phyloP scores from a whole-genome alignment of 2,113 vertebrate species.

The Callipepla californica region DNA sequence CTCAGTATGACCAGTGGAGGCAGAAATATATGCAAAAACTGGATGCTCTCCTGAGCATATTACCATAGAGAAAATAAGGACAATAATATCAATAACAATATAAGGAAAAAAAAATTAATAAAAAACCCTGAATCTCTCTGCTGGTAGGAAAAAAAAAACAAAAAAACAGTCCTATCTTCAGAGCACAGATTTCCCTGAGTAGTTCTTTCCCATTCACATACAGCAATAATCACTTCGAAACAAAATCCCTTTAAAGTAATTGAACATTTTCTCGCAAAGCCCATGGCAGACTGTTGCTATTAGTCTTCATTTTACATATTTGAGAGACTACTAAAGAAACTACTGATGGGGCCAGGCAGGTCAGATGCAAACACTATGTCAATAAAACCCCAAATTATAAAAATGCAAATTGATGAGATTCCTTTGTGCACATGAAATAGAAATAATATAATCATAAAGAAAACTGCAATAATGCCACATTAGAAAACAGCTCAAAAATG shows the following conservation, averaged over 20 bases:
- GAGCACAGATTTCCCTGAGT: background rate
- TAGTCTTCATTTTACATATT: background rate
- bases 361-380: background rate
- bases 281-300: background rate
- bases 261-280: background rate
- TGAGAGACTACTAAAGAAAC: background rate
- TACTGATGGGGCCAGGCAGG: background rate
- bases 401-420: background rate
- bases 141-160: slow-evolving; percentile 4
- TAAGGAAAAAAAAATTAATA: background rate
- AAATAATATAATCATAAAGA: background rate
- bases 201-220: background rate
- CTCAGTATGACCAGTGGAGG: background rate
- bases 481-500: background rate
- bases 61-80: background rate
- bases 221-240: background rate
- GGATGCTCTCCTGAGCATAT: background rate
- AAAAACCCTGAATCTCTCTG: background rate
- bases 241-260: background rate
- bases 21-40: background rate
- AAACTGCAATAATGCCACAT: background rate
- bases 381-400: background rate
- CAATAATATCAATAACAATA: background rate
- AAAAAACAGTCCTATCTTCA: background rate
- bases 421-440: background rate